Percentiles rank a stretch among this genome's conserved stretches.
These are phyloP conservation scores for Dasysyrphus tricinctus DNA, from an alignment of 2,888 invertebrate genomes.

Conservation along the genomic window DNA sequence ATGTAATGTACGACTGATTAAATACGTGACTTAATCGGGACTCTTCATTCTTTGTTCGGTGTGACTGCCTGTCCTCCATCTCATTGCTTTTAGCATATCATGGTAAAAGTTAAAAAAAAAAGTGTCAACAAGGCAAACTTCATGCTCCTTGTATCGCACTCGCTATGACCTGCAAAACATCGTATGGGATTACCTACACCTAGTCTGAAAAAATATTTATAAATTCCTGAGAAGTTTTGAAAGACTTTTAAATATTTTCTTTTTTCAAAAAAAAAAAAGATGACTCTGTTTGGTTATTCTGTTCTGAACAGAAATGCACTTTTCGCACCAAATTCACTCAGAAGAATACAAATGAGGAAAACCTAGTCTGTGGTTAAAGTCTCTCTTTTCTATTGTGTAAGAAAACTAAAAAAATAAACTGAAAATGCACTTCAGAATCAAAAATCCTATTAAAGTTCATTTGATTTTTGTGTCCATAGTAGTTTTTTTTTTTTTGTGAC, in stretches of 20 bases:
- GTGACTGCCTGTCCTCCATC: slow-evolving; percentile 44
- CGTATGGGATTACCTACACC: slow-evolving; percentile 25
- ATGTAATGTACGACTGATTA: slow-evolving; percentile 81
- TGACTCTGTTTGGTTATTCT: slow-evolving; percentile 59
- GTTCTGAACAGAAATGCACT: slow-evolving; percentile 57
- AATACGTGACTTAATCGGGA: slow-evolving; percentile 82
- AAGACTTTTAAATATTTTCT: slow-evolving; percentile 55
- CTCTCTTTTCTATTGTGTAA: slow-evolving; percentile 7
- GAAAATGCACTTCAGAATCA: slow-evolving; percentile 18
- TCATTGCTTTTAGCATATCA: slow-evolving; percentile 64
- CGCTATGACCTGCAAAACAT: slow-evolving; percentile 22
- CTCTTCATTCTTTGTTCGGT: slow-evolving; percentile 60
- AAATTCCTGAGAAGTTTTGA: slow-evolving; percentile 50
- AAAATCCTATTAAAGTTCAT: slow-evolving; percentile 15
- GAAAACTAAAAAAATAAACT: background rate
- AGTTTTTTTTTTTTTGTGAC: background rate
- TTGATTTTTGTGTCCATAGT: slow-evolving; percentile 37
- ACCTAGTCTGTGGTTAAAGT: slow-evolving; percentile 8
- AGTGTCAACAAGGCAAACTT: slow-evolving; percentile 64
- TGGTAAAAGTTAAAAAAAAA: slow-evolving; percentile 41
- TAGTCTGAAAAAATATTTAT: slow-evolving; percentile 37
- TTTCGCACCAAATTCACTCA: slow-evolving; percentile 51
- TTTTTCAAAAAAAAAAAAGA: background rate
- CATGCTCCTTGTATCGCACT: slow-evolving; percentile 43
- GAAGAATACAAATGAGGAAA: slow-evolving; percentile 60